Base-by-base conservation (phyloP, 2,113 vertebrate species). In the Semnopithecus entellus region DNA sequence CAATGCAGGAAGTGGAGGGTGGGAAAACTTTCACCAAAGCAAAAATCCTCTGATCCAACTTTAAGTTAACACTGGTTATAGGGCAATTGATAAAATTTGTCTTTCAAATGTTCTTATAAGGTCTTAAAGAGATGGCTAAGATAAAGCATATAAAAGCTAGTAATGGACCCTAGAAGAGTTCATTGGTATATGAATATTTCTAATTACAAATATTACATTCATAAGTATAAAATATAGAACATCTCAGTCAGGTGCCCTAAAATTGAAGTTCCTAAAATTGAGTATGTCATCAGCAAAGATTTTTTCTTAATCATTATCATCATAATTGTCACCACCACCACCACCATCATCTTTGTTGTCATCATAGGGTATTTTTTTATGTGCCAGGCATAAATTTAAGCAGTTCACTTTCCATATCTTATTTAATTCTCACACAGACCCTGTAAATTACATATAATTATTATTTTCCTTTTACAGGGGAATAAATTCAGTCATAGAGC, bases 51-150 rank as follows among this genome's bases (percentile, higher is more conserved):
- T 81, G 25, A 95, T 8, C 7, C 16, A 52, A 48, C 32, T 85
- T 88, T 17, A 72, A 64, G n/a, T 66, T 22, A 88, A 48, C 32
- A 25, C 35, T 72, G 22, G 11, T 78, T 89, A 57, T 8, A 68
- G 52, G 14, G 18, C 1, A 68, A 55, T 11, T 57, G 40, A 61
- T 38, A 78, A 55, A 81, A 66, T 57, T 52, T 75, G 84, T 88
- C 83, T 94, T 90, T 78, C 32, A 70, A 91, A 75, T 85, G n/a
- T 79, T 97, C 40, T 93, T 57, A 43, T 6, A 91, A 73, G 16
- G 38, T 80, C 61, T 96, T 64, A 75, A 30, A 81, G 40, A 52
- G 35, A 90, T 81, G 35, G 66, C 43, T 92, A 90, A 85, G 68
- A 87, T 35, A 32, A 88, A 64, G 18, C 35, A 64, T 25, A 40